Evolutionary conservation across 2,797 vertebrate genomes (phyloP).

Genomic region (Rhinophrynus dorsalis): DNA sequence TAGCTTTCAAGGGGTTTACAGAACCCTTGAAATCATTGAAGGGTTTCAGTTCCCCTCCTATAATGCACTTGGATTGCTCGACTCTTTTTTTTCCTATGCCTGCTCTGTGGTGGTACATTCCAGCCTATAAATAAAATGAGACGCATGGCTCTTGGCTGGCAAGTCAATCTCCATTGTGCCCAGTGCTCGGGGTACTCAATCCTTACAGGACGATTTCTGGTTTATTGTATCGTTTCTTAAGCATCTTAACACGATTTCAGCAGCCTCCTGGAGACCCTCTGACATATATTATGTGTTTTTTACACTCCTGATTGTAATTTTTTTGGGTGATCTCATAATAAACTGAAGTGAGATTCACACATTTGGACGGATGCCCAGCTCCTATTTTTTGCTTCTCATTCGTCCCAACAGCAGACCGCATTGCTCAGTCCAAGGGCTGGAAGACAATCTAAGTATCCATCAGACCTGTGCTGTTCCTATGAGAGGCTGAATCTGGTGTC

Average conservation of each 20-base stretch:
- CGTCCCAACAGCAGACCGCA: neutral
- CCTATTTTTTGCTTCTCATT: conserved; percentile 22
- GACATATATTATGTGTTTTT: conserved; percentile 49
- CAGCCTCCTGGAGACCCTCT: conserved; percentile 6
- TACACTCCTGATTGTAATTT: neutral
- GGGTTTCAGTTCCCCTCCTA: too few species aligned
- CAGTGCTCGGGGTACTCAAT: conserved; percentile 56
- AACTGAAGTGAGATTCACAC: conserved; percentile 35
- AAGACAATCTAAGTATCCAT: conserved; percentile 36
- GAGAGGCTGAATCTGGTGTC: conserved; percentile 18
- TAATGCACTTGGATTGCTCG: too few species aligned
- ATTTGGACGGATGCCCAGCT: neutral
- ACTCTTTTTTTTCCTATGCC: too few species aligned
- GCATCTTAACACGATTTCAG: neutral
- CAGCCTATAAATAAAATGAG: conserved; percentile 77
- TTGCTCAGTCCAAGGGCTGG: conserved; percentile 27
- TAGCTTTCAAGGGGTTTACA: too few species aligned
- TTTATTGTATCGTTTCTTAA: conserved; percentile 39
- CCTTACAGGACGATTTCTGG: conserved; percentile 50
- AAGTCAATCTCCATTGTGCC: conserved; percentile 70
- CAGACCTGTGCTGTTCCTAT: conserved; percentile 31
- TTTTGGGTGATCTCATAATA: conserved; percentile 51
- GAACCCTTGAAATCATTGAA: too few species aligned
- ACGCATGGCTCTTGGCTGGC: conserved; percentile 74
- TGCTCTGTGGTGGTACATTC: conserved; percentile 71